Percentiles rank a stretch among this genome's conserved stretches.
Evolutionary conservation across 2,888 invertebrate genomes (phyloP).

Genomic region (Sphaerophoria rueppellii): DNA sequence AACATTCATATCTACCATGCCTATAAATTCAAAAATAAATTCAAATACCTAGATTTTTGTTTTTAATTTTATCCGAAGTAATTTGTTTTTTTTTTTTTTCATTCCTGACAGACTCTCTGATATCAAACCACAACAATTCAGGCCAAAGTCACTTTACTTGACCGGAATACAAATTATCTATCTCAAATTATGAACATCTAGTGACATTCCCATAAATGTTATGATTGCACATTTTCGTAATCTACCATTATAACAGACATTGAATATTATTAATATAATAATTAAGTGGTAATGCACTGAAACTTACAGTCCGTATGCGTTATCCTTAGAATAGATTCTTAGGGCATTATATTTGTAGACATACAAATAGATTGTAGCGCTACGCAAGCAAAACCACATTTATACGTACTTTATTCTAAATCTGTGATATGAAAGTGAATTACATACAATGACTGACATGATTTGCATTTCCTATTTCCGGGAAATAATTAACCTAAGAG

Average conservation of each 20-base stretch:
- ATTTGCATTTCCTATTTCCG: constrained; percentile 63
- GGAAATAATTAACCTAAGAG: constrained; percentile 57
- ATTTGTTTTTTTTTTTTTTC: neutral
- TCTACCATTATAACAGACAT: constrained; percentile 44
- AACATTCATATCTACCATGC: too few relatives aligned
- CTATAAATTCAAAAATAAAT: too few relatives aligned
- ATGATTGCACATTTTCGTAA: constrained; percentile 68
- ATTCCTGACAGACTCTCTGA: neutral
- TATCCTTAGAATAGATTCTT: neutral
- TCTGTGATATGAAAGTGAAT: constrained; percentile 56
- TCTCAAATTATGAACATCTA: constrained; percentile 36
- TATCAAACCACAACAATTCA: neutral
- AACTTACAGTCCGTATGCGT: constrained; percentile 47
- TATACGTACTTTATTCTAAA: constrained; percentile 1
- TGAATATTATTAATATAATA: constrained; percentile 68
- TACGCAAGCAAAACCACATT: constrained; percentile 45
- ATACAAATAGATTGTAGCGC: constrained; percentile 45
- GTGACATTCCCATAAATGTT: constrained; percentile 63
- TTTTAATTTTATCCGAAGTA: neutral
- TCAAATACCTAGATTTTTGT: too few relatives aligned
- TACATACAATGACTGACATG: constrained; percentile 50
- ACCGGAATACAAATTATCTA: constrained; percentile 62
- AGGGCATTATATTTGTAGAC: neutral
- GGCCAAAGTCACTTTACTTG: constrained; percentile 51
- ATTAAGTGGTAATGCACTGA: constrained; percentile 47